Conservation (phyloP, 1,140 invertebrate genomes). For the Seison nebaliae region DNA sequence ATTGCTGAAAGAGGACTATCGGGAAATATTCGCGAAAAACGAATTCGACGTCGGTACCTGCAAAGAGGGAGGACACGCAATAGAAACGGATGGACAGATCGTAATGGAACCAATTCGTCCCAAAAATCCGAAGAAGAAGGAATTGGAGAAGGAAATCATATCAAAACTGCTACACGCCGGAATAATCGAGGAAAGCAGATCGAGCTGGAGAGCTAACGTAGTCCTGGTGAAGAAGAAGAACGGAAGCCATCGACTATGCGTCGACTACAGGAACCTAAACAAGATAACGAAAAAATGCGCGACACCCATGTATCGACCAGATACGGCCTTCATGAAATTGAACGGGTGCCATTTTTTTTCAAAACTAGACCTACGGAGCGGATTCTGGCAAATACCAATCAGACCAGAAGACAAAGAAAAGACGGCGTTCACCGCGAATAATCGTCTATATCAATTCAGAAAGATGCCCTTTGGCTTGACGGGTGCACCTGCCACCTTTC, state of each 20-base stretch:
- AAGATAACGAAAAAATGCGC: conserved; percentile 6
- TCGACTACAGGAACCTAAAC: conserved; percentile 9
- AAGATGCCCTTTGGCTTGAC: too few relatives aligned
- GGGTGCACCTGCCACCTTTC: too few relatives aligned
- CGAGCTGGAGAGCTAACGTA: conserved; percentile 13
- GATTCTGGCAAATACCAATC: conserved; percentile 3
- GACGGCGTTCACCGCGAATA: conserved; percentile 3
- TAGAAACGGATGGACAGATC: neutral
- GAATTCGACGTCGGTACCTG: neutral
- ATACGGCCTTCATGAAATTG: neutral
- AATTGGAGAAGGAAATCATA: neutral
- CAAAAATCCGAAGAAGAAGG: neutral
- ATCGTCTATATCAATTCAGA: conserved; percentile 4
- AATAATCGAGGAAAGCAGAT: conserved; percentile 14
- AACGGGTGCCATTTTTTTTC: neutral
- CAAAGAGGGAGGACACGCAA: neutral
- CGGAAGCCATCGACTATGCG: conserved; percentile 4
- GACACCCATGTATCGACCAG: conserved; percentile 3
- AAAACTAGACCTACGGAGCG: neutral
- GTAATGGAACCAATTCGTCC: neutral
- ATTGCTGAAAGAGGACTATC: too few relatives aligned
- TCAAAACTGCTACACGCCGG: conserved; percentile 11
- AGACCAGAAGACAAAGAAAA: conserved; percentile 1
- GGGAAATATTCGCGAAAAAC: neutral
- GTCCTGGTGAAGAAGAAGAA: conserved; percentile 1